Percentiles rank a stretch among this genome's conserved stretches.
Evolutionary conservation across 2,797 vertebrate genomes (phyloP).

Genomic region (Esox lucius): DNA sequence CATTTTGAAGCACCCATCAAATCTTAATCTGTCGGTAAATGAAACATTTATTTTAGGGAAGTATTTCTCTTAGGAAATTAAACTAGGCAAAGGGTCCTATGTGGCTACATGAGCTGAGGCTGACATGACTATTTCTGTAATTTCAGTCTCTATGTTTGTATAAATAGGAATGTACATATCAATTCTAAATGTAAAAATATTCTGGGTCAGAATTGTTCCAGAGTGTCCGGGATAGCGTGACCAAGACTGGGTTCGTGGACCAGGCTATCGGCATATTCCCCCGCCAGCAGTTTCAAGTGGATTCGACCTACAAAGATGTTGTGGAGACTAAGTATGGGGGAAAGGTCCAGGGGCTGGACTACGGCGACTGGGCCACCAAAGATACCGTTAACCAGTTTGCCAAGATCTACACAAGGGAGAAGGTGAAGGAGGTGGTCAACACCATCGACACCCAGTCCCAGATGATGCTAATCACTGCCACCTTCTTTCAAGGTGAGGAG

Average conservation of each 20-base stretch:
- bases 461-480: slow-evolving; percentile 76
- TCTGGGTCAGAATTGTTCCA: slow-evolving; percentile 69
- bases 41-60: no score
- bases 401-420: slow-evolving; percentile 65
- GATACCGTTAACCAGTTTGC: slow-evolving; percentile 74
- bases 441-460: slow-evolving; percentile 71
- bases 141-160: not conserved
- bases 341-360: slow-evolving; percentile 63
- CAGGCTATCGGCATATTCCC: slow-evolving; percentile 75
- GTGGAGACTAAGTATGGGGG: slow-evolving; percentile 77
- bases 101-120: not conserved
- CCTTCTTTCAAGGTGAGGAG: slow-evolving; percentile 77
- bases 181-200: not conserved
- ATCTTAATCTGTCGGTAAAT: no score
- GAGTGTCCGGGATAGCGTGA: slow-evolving; percentile 58
- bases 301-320: slow-evolving; percentile 67
- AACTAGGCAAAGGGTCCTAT: no score
- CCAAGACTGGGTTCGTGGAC: slow-evolving; percentile 48
- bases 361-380: slow-evolving; percentile 57
- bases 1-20: no score
- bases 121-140: not conserved
- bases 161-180: not conserved
- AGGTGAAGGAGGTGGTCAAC: slow-evolving; percentile 68
- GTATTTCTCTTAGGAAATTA: no score
- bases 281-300: slow-evolving; percentile 60